Evolutionary conservation across 2,888 invertebrate species (phyloP), one percentile per base, ranked within the genome.

Genomic region (Flexamia atlantica): DNA sequence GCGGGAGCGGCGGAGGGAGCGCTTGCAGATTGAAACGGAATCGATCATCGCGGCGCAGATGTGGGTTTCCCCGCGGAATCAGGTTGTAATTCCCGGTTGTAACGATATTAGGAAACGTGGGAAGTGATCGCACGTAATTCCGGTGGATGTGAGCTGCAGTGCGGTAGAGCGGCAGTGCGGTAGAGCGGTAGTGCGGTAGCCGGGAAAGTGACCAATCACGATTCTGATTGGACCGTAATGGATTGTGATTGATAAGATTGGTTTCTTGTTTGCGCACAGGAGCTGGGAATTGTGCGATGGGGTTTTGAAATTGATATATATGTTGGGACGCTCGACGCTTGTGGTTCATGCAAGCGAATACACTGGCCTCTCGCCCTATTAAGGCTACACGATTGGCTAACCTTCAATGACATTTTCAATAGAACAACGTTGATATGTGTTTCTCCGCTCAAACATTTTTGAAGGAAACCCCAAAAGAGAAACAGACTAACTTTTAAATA

Each of bases 181-280:
- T 2, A 23, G 53, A 23, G 53, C 53, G 53, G 53, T 53, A 53
- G 53, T 23, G 53, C 5, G 53, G 53, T 23, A n/a, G n/a, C n/a
- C 53, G 53, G 53, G 53, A 53, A 64, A 64, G 64, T 64, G 64
- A 28, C 3, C 64, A 64, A 64, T 64, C 64, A 64, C 64, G 64
- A 12, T 25, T 30, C 14, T 28, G 64, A 64, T 64, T 64, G 64
- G 28, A 0, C 14, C 12, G 64, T 64, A 64, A 64, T 64, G 14
- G 64, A 64, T 64, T 64, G 64, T 64, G 64, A 64, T 64, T 64
- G 64, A 64, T 64, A 64, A 64, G 64, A 30, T 64, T 30, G 64
- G 23, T 64, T 23, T 23, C 53, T 53, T 23, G 53, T 53, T 46
- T 53, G 53, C 5, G 64, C 28, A 28, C 30, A 17, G 64, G 28